Percentiles rank a stretch among this genome's conserved stretches.
phyloP scores from a whole-genome alignment of 2,113 vertebrate genomes.

The Urocolius indicus region DNA sequence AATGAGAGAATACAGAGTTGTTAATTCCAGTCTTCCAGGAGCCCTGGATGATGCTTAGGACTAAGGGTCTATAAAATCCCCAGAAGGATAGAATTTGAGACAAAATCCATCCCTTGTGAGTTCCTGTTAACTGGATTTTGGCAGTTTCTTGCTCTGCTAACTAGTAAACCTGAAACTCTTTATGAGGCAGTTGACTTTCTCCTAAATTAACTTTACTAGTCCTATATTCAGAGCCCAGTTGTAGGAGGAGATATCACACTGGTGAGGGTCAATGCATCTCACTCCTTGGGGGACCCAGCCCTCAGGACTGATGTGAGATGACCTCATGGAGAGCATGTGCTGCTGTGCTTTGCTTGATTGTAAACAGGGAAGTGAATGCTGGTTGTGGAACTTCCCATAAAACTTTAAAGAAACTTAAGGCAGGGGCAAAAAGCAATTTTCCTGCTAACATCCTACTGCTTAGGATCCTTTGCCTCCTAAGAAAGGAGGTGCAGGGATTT shows the following conservation, averaged over 20 bases:
- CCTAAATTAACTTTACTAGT: background rate
- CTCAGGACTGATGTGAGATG: background rate
- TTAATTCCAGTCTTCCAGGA: background rate
- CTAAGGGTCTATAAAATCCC: background rate
- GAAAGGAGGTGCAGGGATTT: background rate
- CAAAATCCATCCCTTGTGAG: background rate
- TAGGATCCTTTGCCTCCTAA: background rate
- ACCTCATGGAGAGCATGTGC: background rate
- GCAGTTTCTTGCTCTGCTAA: background rate
- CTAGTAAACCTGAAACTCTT: background rate
- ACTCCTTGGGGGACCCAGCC: background rate
- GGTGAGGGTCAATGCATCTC: background rate
- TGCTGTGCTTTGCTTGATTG: background rate
- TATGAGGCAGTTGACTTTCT: background rate
- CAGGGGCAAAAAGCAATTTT: background rate
- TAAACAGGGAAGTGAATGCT: background rate
- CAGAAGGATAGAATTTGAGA: background rate
- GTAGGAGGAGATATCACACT: background rate
- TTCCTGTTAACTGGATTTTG: background rate
- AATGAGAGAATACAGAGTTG: background rate
- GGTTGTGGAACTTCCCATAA: background rate
- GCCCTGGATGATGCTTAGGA: background rate
- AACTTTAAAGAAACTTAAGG: background rate
- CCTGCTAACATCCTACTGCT: background rate
- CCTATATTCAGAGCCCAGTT: background rate